phyloP scores from a whole-genome alignment of 2,888 invertebrate species.

The Drosophila engyochracea region DNA sequence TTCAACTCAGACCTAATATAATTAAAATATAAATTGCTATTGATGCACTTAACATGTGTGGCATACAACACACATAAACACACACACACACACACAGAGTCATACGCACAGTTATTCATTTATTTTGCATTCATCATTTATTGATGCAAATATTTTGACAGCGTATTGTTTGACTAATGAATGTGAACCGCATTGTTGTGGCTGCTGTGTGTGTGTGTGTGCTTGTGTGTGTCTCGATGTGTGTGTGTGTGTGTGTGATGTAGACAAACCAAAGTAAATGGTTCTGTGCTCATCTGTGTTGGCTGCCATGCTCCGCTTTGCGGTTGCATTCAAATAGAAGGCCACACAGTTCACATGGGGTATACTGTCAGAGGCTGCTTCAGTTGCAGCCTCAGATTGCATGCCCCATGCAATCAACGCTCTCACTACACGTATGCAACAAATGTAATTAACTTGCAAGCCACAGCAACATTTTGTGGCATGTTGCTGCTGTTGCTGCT shows the following conservation, averaged over 20 bases:
- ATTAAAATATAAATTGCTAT: slow-evolving; percentile 48
- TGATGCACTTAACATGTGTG: slow-evolving; percentile 36
- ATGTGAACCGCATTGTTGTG: slow-evolving; percentile 57
- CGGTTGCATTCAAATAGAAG: slow-evolving; percentile 49
- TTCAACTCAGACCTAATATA: slow-evolving; percentile 20
- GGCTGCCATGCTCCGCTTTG: slow-evolving; percentile 18
- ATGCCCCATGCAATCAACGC: slow-evolving; percentile 60
- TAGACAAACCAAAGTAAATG: slow-evolving; percentile 35
- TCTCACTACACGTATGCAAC: slow-evolving; percentile 63
- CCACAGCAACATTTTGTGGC: slow-evolving; percentile 53
- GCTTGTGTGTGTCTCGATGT: not conserved
- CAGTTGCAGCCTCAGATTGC: slow-evolving; percentile 31
- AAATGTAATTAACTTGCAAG: slow-evolving; percentile 77
- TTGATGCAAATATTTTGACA: slow-evolving; percentile 62
- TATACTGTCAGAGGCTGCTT: slow-evolving; percentile 13
- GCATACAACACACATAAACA: not conserved
- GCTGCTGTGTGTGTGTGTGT: slow-evolving; percentile 13
- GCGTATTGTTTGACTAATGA: slow-evolving; percentile 57
- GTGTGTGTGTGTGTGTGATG: slow-evolving; percentile 13
- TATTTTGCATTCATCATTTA: slow-evolving; percentile 45
- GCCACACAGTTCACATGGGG: slow-evolving; percentile 25
- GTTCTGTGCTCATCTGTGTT: slow-evolving; percentile 19
- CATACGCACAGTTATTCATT: not conserved
- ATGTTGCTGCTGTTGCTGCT: slow-evolving; percentile 16
- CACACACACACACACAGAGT: not conserved